Evolutionary conservation across 2,888 invertebrate species (phyloP), one percentile per base, ranked within the genome.

Genomic region (Allophyes oxyacanthae): DNA sequence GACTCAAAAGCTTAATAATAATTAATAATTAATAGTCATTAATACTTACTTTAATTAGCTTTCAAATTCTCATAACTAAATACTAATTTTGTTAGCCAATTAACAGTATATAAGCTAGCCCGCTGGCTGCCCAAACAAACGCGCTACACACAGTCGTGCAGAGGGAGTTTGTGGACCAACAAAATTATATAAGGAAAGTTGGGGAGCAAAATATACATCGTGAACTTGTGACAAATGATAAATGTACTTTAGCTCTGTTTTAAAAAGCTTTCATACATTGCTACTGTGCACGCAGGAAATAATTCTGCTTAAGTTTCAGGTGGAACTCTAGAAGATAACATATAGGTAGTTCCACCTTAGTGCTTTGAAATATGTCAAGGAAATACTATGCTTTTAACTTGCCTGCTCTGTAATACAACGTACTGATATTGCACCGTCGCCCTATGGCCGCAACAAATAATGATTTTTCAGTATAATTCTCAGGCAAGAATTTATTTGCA

Each of bases 1-100:
- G 85, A 86, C 81, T 86, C 78, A 69, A 68, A 79, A 72, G 61
- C 68, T n/a, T n/a, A n/a, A n/a, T n/a, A n/a, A n/a, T n/a, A n/a
- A n/a, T n/a, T n/a, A n/a, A n/a, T n/a, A n/a, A n/a, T n/a, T n/a
- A 53, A 75, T 67, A 64, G 11, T 46, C 59, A 54, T 52, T 57
- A 60, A 45, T 50, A 59, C 54, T 64, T 52, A 60, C 61, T 65
- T 20, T 51, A 63, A 44, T 32, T 56, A 32, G 5, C 11, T 36
- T 54, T 49, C 6, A 51, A 44, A 48, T 61, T 53, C n/a, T 37
- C 30, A 36, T 26, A 52, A 36, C 26, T 28, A 8, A 46, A 36
- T 43, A 32, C 20, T 15, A 40, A 9, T 58, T 50, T 36, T 32
- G 14, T 56, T 37, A 53, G 26, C 33, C 42, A 64, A 59, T 64